Evolutionary conservation across 1,140 invertebrate genomes (phyloP).

Genomic region (Drosophila albomicans): DNA sequence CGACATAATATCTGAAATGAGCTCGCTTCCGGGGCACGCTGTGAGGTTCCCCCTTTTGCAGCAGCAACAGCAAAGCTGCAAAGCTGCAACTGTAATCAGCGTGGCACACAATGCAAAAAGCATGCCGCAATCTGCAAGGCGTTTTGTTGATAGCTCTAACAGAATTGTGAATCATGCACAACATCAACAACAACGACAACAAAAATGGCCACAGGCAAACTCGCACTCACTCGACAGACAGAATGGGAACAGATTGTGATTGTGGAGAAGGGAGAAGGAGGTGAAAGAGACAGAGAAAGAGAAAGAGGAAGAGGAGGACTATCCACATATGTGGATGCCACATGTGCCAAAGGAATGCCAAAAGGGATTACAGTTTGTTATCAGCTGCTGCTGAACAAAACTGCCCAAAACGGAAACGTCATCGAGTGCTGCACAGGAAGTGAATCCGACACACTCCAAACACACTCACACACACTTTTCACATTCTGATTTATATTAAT

Average conservation of each 20-base stretch:
- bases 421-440: constrained; percentile 12
- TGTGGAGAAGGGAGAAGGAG: too few relatives aligned
- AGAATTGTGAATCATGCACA: constrained; percentile 17
- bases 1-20: constrained; percentile 45
- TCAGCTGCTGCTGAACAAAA: neutral
- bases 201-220: constrained; percentile 1
- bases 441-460: constrained; percentile 19
- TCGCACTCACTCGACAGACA: constrained; percentile 22
- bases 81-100: constrained; percentile 34
- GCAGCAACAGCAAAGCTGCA: neutral
- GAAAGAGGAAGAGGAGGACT: neutral
- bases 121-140: constrained; percentile 35
- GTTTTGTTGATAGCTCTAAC: constrained; percentile 37
- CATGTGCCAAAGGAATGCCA: constrained; percentile 7
- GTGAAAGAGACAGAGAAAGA: too few relatives aligned
- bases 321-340: neutral
- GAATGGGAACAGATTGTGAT: constrained; percentile 40
- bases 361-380: constrained; percentile 13
- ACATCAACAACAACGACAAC: neutral
- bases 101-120: constrained; percentile 41
- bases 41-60: constrained; percentile 23
- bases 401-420: constrained; percentile 15
- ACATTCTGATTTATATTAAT: too few relatives aligned
- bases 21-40: constrained; percentile 35
- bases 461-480: too few relatives aligned